phyloP scores from a whole-genome alignment of 1,140 invertebrate genomes.

The Procambarus virginalis region DNA sequence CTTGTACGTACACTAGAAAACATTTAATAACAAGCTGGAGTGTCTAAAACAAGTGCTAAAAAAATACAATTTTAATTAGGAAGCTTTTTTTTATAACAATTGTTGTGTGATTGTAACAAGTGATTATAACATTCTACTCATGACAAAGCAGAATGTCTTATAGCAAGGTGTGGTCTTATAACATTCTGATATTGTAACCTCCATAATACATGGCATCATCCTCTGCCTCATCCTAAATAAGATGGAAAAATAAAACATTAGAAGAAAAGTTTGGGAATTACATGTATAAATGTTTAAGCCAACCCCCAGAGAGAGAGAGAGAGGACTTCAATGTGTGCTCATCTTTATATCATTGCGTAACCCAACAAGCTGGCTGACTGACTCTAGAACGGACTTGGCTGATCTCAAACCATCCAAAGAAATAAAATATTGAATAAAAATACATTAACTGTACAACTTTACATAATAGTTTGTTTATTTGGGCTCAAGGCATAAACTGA shows the following conservation, averaged over 20 bases:
- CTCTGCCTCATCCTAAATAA: slow-evolving; percentile 63
- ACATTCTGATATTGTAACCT: slow-evolving; percentile 65
- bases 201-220: slow-evolving; percentile 68
- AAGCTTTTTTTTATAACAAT: too few relatives aligned
- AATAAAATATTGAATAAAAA: too few relatives aligned
- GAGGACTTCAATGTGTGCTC: too few relatives aligned
- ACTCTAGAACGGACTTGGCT: too few relatives aligned
- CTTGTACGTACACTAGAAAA: neutral
- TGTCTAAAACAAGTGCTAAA: too few relatives aligned
- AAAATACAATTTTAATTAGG: too few relatives aligned
- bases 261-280: neutral
- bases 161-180: slow-evolving; percentile 32
- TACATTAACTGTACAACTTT: too few relatives aligned
- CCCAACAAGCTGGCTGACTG: too few relatives aligned
- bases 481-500: too few relatives aligned
- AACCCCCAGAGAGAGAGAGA: neutral
- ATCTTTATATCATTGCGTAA: too few relatives aligned
- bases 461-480: too few relatives aligned
- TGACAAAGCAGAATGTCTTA: neutral
- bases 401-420: too few relatives aligned
- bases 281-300: neutral
- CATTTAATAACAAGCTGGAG: neutral
- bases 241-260: slow-evolving; percentile 17
- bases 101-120: neutral
- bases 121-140: neutral